phyloP scores from a whole-genome alignment of 2,888 invertebrate genomes.

The Suillia variegata region DNA sequence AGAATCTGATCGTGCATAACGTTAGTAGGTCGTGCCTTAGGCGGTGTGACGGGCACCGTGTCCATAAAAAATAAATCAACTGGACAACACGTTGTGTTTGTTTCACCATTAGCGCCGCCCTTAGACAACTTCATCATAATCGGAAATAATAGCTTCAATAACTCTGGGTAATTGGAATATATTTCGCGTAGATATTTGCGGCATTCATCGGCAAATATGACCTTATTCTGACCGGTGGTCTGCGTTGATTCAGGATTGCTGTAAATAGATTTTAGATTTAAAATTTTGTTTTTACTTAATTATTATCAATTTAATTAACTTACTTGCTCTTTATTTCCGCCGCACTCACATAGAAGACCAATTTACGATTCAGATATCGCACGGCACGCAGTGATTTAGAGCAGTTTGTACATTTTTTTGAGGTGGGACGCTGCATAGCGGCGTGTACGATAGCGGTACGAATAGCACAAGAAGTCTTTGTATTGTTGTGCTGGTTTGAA shows the following conservation, averaged over 20 bases:
- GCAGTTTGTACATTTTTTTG: conserved; percentile 54
- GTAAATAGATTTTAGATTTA: too few relatives aligned
- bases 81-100: conserved; percentile 65
- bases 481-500: conserved; percentile 33
- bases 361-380: conserved; percentile 49
- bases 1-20: conserved; percentile 63
- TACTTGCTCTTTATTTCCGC: conserved; percentile 32
- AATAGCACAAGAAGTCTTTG: conserved; percentile 54
- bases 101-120: conserved; percentile 49
- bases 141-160: conserved; percentile 75
- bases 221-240: conserved; percentile 48
- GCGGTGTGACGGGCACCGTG: conserved; percentile 83
- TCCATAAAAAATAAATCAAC: conserved; percentile 89
- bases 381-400: conserved; percentile 44
- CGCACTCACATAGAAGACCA: conserved; percentile 49
- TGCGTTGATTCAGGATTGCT: conserved; percentile 26
- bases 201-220: conserved; percentile 71
- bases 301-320: background rate
- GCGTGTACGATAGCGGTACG: conserved; percentile 51
- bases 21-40: conserved; percentile 76
- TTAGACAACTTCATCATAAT: conserved; percentile 63
- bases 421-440: conserved; percentile 41
- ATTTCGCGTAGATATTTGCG: conserved; percentile 73
- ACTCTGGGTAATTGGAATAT: conserved; percentile 73
- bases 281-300: too few relatives aligned